phyloP scores from a whole-genome alignment of 1,140 invertebrate species.

The Portunus trituberculatus region DNA sequence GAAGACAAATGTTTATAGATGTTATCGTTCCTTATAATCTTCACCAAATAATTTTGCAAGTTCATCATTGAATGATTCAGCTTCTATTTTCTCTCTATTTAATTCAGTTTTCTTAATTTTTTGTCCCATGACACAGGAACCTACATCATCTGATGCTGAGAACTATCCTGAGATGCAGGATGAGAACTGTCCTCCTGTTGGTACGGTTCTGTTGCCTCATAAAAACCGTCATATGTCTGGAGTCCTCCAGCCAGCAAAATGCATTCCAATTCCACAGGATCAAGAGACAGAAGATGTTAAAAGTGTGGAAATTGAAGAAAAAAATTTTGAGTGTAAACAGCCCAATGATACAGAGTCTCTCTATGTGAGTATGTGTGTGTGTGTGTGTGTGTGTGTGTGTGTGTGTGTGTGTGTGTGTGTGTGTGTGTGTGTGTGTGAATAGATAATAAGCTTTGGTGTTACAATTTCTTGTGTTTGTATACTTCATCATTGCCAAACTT shows the following conservation, averaged over 20 bases:
- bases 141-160: neutral
- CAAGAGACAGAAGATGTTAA: slow-evolving; percentile 62
- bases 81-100: no score
- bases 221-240: slow-evolving; percentile 79
- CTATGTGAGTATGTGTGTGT: slow-evolving; percentile 5
- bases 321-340: neutral
- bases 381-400: no score
- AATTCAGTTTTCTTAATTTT: no score
- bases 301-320: slow-evolving; percentile 47
- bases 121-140: neutral
- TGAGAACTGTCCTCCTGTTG: slow-evolving; percentile 69
- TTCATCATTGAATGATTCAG: no score
- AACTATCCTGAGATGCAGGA: slow-evolving; percentile 59
- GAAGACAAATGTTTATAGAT: no score
- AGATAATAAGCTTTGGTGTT: no score
- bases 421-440: no score
- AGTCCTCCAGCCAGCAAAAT: slow-evolving; percentile 78
- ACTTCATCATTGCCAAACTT: no score
- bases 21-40: no score
- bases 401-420: no score
- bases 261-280: slow-evolving; percentile 78
- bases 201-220: slow-evolving; percentile 26
- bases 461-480: no score
- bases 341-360: neutral
- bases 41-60: no score